A percentile compares a stretch with the other conserved stretches of the same genome.
Evolutionary conservation across 2,888 invertebrate species (phyloP).

Genomic region (Apotomis turbidana): DNA sequence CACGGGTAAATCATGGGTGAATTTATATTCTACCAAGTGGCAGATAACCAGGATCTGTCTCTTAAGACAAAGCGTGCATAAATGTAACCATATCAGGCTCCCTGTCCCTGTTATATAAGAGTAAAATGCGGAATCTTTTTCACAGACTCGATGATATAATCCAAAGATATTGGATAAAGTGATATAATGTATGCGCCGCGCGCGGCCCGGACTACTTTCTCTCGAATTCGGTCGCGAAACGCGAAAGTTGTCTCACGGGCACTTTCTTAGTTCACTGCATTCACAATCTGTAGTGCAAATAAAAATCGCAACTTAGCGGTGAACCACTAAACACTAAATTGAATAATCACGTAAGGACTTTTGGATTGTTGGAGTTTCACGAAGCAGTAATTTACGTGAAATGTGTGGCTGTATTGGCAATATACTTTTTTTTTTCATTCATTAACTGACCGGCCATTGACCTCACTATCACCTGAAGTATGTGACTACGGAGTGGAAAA

Average conservation of each 20-base stretch:
- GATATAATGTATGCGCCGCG: conserved; percentile 78
- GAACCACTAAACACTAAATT: conserved; percentile 36
- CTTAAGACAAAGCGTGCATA: conserved; percentile 1
- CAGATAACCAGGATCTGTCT: not conserved
- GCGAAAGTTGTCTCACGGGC: conserved; percentile 81
- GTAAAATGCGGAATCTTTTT: conserved; percentile 37
- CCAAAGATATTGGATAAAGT: conserved; percentile 69
- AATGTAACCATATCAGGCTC: conserved; percentile 6
- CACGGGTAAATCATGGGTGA: not conserved
- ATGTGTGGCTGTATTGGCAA: no score
- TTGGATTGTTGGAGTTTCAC: not conserved
- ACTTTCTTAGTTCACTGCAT: conserved; percentile 78
- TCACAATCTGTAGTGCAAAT: conserved; percentile 49
- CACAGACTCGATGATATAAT: conserved; percentile 69
- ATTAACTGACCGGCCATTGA: no score
- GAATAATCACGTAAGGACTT: conserved; percentile 23
- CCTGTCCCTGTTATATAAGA: conserved; percentile 28
- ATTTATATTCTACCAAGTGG: not conserved
- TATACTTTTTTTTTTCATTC: no score
- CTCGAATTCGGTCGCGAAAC: conserved; percentile 83
- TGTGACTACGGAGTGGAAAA: no score
- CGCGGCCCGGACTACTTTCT: conserved; percentile 80
- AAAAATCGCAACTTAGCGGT: conserved; percentile 40
- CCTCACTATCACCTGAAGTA: no score
- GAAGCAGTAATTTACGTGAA: not conserved